Percentiles rank a stretch among this genome's conserved stretches.
Conservation (phyloP, 2,888 invertebrate genomes). For the Abscondita cerata region DNA sequence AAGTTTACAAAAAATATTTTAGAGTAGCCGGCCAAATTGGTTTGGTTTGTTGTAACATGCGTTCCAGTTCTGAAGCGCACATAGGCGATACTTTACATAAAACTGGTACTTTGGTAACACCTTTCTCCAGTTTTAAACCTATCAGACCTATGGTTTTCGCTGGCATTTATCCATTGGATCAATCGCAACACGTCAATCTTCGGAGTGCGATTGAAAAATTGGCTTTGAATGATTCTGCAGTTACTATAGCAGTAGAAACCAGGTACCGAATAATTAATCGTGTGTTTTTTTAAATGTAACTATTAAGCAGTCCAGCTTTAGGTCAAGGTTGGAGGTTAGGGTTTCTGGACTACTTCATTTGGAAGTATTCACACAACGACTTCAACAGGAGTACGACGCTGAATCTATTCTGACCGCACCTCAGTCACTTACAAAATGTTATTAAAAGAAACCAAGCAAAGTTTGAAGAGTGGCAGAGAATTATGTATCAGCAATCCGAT, state of each 20-base stretch:
- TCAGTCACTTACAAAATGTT: constrained; percentile 86
- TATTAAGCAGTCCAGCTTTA: constrained; percentile 72
- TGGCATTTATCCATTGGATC: constrained; percentile 90
- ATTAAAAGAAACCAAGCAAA: constrained; percentile 75
- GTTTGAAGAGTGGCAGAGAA: constrained; percentile 66
- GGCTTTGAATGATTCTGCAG: constrained; percentile 93
- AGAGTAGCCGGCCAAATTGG: constrained; percentile 93
- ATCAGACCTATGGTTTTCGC: constrained; percentile 86
- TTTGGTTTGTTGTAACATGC: constrained; percentile 82
- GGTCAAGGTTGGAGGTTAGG: constrained; percentile 91
- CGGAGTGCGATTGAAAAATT: constrained; percentile 88
- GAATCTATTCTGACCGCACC: constrained; percentile 85
- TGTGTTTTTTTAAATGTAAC: constrained; percentile 4
- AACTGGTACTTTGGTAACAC: constrained; percentile 62
- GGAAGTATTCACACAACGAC: constrained; percentile 86
- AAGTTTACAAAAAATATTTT: no score
- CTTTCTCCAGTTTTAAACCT: constrained; percentile 70
- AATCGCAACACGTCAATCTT: constrained; percentile 78
- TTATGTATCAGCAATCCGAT: constrained; percentile 78
- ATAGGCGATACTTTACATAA: constrained; percentile 80
- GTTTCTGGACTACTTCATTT: constrained; percentile 86
- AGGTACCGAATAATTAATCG: constrained; percentile 64
- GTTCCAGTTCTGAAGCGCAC: constrained; percentile 72
- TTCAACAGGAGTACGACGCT: constrained; percentile 84
- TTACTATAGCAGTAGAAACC: constrained; percentile 79